Conservation (phyloP, 2,888 invertebrate species). For the Apodemia mormo region DNA sequence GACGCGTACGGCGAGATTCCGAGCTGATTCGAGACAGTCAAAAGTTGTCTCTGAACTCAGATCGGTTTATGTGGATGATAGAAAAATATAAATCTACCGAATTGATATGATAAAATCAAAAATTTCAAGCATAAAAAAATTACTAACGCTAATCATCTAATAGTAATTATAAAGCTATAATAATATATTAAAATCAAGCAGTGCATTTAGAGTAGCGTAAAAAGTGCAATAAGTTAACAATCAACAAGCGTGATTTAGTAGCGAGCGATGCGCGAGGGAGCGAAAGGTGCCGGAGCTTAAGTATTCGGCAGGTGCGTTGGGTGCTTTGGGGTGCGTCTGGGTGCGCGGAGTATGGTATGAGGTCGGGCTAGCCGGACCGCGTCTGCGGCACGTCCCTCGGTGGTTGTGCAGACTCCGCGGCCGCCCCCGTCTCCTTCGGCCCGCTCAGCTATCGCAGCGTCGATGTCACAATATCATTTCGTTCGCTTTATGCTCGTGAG, state of each 20-base stretch:
- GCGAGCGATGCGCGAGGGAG: constrained; percentile 17
- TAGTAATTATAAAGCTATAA: background rate
- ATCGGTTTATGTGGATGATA: constrained; percentile 60
- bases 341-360: constrained; percentile 55
- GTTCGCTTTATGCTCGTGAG: constrained; percentile 81
- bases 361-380: constrained; percentile 51
- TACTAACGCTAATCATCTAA: constrained; percentile 3
- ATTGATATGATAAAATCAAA: constrained; percentile 43
- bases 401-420: constrained; percentile 58
- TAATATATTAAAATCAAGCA: background rate
- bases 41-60: constrained; percentile 40
- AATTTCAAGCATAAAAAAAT: constrained; percentile 29
- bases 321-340: constrained; percentile 45
- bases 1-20: constrained; percentile 50
- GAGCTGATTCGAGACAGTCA: constrained; percentile 49
- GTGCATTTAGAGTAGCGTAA: constrained; percentile 16
- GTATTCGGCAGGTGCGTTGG: constrained; percentile 6
- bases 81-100: constrained; percentile 65
- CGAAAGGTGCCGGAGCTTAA: constrained; percentile 10
- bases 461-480: constrained; percentile 75
- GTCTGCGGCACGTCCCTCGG: constrained; percentile 65
- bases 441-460: constrained; percentile 69
- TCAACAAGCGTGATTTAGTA: constrained; percentile 19
- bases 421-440: constrained; percentile 77
- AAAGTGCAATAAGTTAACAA: constrained; percentile 6